Percentiles rank a stretch among this genome's conserved stretches.
Evolutionary conservation across 2,888 invertebrate genomes (phyloP).

Genomic region (Scrobipalpa costella): DNA sequence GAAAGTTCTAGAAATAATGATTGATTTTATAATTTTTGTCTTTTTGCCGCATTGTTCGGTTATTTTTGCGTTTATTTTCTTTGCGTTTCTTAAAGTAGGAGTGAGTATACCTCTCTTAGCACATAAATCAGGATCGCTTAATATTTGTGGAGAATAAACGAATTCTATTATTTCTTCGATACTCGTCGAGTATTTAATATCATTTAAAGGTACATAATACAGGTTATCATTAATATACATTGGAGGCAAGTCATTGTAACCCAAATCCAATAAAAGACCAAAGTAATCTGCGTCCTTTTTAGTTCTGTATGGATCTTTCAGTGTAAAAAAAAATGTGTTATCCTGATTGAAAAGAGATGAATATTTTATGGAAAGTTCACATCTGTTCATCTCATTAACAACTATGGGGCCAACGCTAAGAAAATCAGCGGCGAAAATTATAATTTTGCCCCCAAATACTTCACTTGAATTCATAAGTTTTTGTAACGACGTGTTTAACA

Average conservation of each 20-base stretch:
- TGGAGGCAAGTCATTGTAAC: neutral
- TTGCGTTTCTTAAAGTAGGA: neutral
- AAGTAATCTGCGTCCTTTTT: neutral
- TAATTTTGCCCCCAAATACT: neutral
- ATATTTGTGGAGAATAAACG: neutral
- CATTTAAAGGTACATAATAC: neutral
- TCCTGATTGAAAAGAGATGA: neutral
- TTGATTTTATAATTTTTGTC: neutral
- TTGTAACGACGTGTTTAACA: neutral
- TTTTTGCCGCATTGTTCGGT: neutral
- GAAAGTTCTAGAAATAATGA: neutral
- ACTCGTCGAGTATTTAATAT: neutral
- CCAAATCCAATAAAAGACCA: neutral
- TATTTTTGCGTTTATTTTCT: neutral
- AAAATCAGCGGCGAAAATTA: slow-evolving; percentile 2
- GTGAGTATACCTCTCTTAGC: neutral
- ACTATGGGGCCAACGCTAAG: neutral
- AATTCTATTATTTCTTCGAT: neutral
- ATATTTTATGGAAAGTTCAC: neutral
- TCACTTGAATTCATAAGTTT: neutral
- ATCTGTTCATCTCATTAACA: neutral
- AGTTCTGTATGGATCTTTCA: neutral
- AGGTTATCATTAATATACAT: neutral
- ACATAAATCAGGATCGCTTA: neutral
- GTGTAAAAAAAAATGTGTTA: neutral